These are phyloP conservation scores for Spermophilus dauricus DNA, from an alignment of 2,113 vertebrate genomes.

Conservation along the genomic window DNA sequence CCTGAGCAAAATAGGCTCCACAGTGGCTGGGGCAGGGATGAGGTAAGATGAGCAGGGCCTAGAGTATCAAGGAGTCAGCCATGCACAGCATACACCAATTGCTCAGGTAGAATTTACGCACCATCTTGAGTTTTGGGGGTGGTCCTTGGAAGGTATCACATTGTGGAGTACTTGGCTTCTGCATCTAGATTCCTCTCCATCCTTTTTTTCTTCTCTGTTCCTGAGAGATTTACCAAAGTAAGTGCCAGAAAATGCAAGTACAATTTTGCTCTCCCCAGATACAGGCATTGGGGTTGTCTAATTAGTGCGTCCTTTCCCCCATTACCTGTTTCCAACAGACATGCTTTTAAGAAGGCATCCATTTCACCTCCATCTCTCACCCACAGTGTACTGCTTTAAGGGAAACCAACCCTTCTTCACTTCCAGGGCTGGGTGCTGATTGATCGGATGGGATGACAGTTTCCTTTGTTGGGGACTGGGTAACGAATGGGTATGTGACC, in stretches of 20 bases:
- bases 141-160: not conserved
- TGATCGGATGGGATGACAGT: not conserved
- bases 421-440: not conserved
- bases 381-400: not conserved
- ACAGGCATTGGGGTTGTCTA: not conserved
- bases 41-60: not conserved
- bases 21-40: not conserved
- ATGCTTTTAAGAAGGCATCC: not conserved
- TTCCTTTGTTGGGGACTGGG: not conserved
- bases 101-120: constrained; percentile 32
- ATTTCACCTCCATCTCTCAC: not conserved
- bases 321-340: not conserved
- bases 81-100: not conserved
- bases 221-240: not conserved
- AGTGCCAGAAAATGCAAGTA: not conserved
- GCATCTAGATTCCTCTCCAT: not conserved
- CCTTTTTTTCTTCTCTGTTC: not conserved
- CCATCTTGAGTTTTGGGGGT: not conserved
- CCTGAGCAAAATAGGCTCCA: not conserved
- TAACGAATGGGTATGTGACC: not conserved
- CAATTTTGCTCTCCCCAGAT: not conserved
- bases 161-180: not conserved
- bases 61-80: not conserved
- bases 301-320: not conserved
- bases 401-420: not conserved